phyloP scores from a whole-genome alignment of 1,140 invertebrate genomes.

The Magallana gigas region DNA sequence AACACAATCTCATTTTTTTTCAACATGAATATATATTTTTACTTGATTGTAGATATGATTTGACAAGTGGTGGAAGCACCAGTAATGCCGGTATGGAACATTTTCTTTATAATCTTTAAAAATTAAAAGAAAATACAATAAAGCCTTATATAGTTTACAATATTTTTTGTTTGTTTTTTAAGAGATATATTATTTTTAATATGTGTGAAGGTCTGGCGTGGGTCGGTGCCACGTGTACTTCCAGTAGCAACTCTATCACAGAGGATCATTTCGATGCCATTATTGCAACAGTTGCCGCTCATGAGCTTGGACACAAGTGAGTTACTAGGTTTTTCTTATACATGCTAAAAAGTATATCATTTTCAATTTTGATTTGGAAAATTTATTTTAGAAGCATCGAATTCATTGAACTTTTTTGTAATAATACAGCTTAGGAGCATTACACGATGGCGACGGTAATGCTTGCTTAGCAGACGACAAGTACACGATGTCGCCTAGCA shows the following conservation, averaged over 20 bases:
- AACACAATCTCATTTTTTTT: background rate
- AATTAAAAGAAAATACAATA: background rate
- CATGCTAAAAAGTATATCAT: too few species aligned
- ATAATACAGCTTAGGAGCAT: background rate
- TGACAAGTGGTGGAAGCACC: constrained; percentile 1
- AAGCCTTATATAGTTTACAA: background rate
- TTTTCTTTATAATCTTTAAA: background rate
- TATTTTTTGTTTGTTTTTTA: background rate
- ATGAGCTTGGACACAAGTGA: constrained; percentile 25
- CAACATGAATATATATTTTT: background rate
- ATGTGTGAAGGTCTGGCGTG: background rate
- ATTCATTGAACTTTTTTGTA: background rate
- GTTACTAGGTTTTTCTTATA: background rate
- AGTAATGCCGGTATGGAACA: background rate
- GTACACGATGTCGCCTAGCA: constrained; percentile 8
- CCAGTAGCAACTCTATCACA: background rate
- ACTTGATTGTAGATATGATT: background rate
- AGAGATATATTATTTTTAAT: background rate
- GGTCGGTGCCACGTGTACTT: background rate
- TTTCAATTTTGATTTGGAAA: too few species aligned
- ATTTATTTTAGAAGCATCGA: too few species aligned
- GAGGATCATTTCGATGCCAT: constrained; percentile 31
- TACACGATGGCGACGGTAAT: background rate
- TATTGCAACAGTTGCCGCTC: constrained; percentile 9
- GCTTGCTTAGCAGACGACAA: constrained; percentile 21